Base-by-base conservation (phyloP, 92 coral and sea anemone genomes). In the Palythoa caribaeorum region DNA sequence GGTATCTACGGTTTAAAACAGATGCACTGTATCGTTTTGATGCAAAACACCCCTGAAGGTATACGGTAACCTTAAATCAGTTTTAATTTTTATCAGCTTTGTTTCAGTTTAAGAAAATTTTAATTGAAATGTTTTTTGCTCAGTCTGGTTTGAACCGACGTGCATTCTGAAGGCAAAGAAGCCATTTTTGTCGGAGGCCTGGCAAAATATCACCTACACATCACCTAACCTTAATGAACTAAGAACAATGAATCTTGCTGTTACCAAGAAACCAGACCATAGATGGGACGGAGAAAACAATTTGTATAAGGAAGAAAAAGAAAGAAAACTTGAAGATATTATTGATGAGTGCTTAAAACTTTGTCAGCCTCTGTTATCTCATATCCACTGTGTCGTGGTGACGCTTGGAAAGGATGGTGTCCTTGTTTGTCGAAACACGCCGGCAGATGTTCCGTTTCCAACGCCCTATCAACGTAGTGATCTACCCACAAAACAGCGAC, bases 141-240 rank as follows among this genome's bases (percentile, higher is more conserved):
- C 86, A 97, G 99, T 97, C 8, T 94, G 98, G 95, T 97, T 94
- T 71, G 99, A 97, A 80, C 99, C 99, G 7, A 95, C 99, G 9
- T 97, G 99, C 55, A 79, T 95, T 17, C 81, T 92, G 91, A 95
- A 95, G 73, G 90, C 99, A 15, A 92, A 84, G 79, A 89, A 89
- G 72, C 99, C 97, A 0, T 97, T 97, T 83, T 73, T 35, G n/a
- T 89, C 94, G 1, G 87, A 91, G 0, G 90, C 94, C 47, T 97
- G 99, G 99, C 87, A 94, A 44, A 72, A 81, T 83, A 95, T 97
- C 79, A 94, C 98, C 1, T 95, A 95, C 85, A 92, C 93, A 5
- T 95, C 99, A 13, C 99, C 99, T 39, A 97, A 95, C 57, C 80
- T 97, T 53, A 91, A 91, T 75, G 99, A 97, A 79, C 95, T 97